Percentiles rank a stretch among this genome's conserved stretches.
Evolutionary conservation across 2,888 invertebrate species (phyloP).

Genomic region (Sepiola atlantica): DNA sequence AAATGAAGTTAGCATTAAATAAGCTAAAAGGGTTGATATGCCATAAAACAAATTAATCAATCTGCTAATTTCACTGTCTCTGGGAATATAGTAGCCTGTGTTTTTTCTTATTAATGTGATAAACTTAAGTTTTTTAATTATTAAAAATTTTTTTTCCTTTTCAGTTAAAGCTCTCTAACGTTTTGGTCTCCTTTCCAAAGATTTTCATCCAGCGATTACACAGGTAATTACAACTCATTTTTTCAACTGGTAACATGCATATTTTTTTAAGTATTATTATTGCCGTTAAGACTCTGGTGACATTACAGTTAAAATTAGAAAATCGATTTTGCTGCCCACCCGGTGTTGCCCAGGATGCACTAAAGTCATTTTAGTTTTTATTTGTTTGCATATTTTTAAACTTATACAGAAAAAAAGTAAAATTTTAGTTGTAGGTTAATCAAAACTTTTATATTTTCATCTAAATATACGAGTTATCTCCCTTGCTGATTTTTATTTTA

Average conservation of each 20-base stretch:
- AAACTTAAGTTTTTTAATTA: not conserved
- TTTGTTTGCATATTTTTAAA: too few species aligned
- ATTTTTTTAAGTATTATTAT: not conserved
- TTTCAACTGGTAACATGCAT: not conserved
- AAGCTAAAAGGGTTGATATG: too few species aligned
- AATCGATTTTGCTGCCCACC: not conserved
- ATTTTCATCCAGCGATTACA: constrained; percentile 65
- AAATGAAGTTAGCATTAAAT: too few species aligned
- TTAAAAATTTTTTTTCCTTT: constrained; percentile 50
- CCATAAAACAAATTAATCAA: too few species aligned
- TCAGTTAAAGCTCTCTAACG: constrained; percentile 65
- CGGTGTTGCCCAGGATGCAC: too few species aligned
- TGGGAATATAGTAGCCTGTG: not conserved
- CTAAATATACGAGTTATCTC: too few species aligned
- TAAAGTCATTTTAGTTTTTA: too few species aligned
- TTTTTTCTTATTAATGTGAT: not conserved
- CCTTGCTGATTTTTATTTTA: too few species aligned
- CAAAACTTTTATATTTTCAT: too few species aligned
- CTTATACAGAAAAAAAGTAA: too few species aligned
- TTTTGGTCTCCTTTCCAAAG: constrained; percentile 68
- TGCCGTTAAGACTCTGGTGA: not conserved
- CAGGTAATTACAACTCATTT: constrained; percentile 60
- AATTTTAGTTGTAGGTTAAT: too few species aligned
- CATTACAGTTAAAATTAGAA: not conserved
- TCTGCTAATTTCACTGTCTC: too few species aligned